Conservation (phyloP, 2,113 vertebrate genomes). For the Clarias gariepinus region DNA sequence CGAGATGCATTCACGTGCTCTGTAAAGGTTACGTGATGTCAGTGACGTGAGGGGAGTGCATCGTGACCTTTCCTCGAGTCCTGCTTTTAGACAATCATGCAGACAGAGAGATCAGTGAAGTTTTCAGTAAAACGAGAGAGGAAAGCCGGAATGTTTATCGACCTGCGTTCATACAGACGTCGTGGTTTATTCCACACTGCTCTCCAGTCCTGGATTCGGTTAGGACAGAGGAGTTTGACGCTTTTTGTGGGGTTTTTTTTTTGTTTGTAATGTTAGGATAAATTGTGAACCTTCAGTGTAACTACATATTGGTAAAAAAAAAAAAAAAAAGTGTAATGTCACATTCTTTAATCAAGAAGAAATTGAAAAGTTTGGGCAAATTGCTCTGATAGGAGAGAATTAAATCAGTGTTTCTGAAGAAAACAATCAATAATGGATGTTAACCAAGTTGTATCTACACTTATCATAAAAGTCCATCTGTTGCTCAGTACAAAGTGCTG, state of each 20-base stretch:
- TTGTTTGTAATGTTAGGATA: too few relatives aligned
- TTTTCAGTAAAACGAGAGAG: not conserved
- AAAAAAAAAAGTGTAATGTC: not conserved
- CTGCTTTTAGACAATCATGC: not conserved
- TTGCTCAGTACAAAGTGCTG: not conserved
- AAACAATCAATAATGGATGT: not conserved
- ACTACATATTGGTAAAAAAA: not conserved
- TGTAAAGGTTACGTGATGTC: not conserved
- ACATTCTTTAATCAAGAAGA: not conserved
- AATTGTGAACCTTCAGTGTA: not conserved
- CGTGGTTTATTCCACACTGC: not conserved
- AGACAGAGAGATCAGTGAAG: not conserved
- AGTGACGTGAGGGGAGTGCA: not conserved
- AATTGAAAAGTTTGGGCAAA: not conserved
- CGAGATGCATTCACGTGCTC: not conserved
- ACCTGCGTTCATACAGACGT: not conserved
- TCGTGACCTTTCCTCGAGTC: constrained; percentile 1
- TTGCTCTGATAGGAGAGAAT: not conserved
- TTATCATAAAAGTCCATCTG: not conserved
- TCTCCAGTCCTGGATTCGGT: not conserved
- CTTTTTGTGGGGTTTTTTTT: too few relatives aligned
- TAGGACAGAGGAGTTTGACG: too few relatives aligned
- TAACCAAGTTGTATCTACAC: not conserved
- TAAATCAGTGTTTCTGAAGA: not conserved
- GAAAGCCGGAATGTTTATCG: not conserved